Evolutionary conservation across 2,113 vertebrate species (phyloP).

Genomic region (Riparia riparia): DNA sequence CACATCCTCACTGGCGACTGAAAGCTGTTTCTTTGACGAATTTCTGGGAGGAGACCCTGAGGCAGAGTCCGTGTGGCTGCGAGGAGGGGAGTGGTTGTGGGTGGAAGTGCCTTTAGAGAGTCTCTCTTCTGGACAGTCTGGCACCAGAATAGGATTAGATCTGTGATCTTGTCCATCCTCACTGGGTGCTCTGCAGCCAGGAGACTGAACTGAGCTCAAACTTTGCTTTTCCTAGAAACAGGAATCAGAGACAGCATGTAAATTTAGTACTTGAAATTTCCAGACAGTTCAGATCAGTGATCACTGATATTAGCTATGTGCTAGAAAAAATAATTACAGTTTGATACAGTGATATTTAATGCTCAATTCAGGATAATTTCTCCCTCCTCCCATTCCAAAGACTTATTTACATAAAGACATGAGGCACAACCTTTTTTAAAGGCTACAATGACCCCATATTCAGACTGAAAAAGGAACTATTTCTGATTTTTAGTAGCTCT

Average conservation of each 20-base stretch:
- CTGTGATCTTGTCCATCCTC: not conserved
- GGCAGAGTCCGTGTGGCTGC: not conserved
- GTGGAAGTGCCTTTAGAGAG: not conserved
- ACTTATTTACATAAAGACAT: not conserved
- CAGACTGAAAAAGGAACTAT: not conserved
- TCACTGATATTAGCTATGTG: not conserved
- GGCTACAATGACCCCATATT: not conserved
- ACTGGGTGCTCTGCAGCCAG: not conserved
- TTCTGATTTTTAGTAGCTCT: not conserved
- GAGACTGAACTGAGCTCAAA: not conserved
- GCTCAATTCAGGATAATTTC: not conserved
- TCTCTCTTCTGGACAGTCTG: slow-evolving; percentile 23
- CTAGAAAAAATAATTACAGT: not conserved
- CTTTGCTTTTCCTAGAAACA: slow-evolving; percentile 65
- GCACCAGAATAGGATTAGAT: not conserved
- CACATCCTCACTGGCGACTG: not conserved
- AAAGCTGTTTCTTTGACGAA: not conserved
- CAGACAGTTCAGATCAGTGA: not conserved
- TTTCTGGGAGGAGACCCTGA: not conserved
- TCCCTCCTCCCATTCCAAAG: not conserved
- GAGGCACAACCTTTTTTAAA: not conserved
- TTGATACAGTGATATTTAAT: not conserved
- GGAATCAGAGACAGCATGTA: not conserved
- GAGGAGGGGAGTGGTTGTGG: not conserved
- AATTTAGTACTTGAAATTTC: not conserved